phyloP scores from a whole-genome alignment of 2,888 invertebrate genomes.

The Tetragonula carbonaria region DNA sequence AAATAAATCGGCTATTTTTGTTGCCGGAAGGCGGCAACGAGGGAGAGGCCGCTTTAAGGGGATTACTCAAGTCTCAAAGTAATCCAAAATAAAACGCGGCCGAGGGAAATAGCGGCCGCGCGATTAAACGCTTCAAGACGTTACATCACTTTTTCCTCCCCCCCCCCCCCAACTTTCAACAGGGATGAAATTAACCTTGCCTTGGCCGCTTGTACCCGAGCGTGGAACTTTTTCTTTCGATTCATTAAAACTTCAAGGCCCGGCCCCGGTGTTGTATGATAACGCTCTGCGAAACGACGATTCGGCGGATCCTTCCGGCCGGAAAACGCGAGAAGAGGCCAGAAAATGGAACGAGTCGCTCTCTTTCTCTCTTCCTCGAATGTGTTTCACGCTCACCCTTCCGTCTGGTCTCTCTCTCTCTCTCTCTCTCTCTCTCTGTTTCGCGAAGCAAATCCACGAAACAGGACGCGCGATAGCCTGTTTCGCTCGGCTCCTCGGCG shows the following conservation, averaged over 20 bases:
- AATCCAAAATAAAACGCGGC: slow-evolving; percentile 38
- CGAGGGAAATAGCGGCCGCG: slow-evolving; percentile 26
- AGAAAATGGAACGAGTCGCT: slow-evolving; percentile 30
- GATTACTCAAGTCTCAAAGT: slow-evolving; percentile 38
- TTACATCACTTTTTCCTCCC: slow-evolving; percentile 50
- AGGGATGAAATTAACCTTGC: slow-evolving; percentile 60
- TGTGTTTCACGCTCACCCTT: not conserved
- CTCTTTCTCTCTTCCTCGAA: not conserved
- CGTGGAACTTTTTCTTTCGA: slow-evolving; percentile 66
- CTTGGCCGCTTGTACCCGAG: slow-evolving; percentile 14
- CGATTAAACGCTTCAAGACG: slow-evolving; percentile 60
- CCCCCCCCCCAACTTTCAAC: slow-evolving; percentile 41
- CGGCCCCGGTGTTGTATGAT: slow-evolving; percentile 51
- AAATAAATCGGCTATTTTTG: slow-evolving; percentile 42
- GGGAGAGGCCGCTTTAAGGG: slow-evolving; percentile 19
- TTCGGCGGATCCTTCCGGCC: slow-evolving; percentile 27
- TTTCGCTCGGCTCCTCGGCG: slow-evolving; percentile 34
- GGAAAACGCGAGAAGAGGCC: not conserved
- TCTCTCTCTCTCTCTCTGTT: not conserved
- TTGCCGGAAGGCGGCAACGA: not conserved
- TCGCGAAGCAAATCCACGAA: slow-evolving; percentile 49
- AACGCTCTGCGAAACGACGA: slow-evolving; percentile 28
- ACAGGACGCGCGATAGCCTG: slow-evolving; percentile 56
- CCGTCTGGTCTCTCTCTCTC: not conserved
- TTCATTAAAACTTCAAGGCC: slow-evolving; percentile 68